phyloP scores from a whole-genome alignment of 1,140 invertebrate species.

The Reticulitermes speratus region DNA sequence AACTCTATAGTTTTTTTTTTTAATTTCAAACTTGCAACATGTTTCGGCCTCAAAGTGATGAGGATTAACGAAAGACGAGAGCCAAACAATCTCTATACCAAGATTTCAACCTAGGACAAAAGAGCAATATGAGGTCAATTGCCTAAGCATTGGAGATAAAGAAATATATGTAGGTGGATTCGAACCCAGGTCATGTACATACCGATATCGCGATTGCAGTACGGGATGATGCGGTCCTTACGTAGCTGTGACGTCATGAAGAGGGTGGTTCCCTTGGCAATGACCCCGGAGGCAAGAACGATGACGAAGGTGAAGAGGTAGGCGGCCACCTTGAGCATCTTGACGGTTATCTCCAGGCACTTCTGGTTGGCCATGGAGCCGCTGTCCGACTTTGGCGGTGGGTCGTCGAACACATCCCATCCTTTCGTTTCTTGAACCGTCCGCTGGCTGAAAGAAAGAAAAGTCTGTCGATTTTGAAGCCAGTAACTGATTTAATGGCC shows the following conservation, averaged over 20 bases:
- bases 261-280: conserved; percentile 81
- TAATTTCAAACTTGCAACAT: too few species aligned
- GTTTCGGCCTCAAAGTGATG: too few species aligned
- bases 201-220: conserved; percentile 83
- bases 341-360: conserved; percentile 82
- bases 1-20: too few species aligned
- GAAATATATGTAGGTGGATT: too few species aligned
- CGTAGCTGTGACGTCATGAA: conserved; percentile 90
- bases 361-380: conserved; percentile 84
- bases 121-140: too few species aligned
- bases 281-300: conserved; percentile 76
- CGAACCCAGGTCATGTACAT: conserved; percentile 41
- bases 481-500: too few species aligned
- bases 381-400: conserved; percentile 82
- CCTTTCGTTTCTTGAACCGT: conserved; percentile 87
- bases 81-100: too few species aligned
- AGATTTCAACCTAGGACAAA: too few species aligned
- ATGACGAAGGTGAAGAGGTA: conserved; percentile 83
- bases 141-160: too few species aligned
- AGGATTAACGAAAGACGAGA: too few species aligned
- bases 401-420: conserved; percentile 93
- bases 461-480: too few species aligned
- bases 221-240: conserved; percentile 68
- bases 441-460: conserved; percentile 63
- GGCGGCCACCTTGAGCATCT: conserved; percentile 80